Conservation (phyloP, 2,888 invertebrate species). For the Pseudanteris insignis region DNA sequence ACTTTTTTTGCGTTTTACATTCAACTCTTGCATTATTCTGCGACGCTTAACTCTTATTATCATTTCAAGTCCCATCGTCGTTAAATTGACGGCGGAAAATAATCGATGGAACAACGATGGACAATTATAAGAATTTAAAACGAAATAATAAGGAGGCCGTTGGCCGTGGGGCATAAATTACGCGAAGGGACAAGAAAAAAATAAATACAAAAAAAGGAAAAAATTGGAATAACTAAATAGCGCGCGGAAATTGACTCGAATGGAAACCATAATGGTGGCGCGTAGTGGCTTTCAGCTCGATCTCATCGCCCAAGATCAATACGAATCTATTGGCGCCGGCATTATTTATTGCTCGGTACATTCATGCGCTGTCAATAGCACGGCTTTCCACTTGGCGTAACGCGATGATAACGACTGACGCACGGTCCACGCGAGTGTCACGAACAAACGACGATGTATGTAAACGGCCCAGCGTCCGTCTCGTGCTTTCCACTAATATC, state of each 20-base stretch:
- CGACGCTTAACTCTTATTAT: neutral
- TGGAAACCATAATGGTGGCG: slow-evolving; percentile 40
- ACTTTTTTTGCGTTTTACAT: no score
- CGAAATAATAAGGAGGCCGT: no score
- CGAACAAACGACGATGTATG: slow-evolving; percentile 28
- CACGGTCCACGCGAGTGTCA: slow-evolving; percentile 43
- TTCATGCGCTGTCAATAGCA: slow-evolving; percentile 63
- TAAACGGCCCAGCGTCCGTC: slow-evolving; percentile 34
- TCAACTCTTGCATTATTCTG: neutral
- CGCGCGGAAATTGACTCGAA: slow-evolving; percentile 21
- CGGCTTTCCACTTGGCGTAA: slow-evolving; percentile 58
- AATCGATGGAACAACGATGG: no score
- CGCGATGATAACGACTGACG: slow-evolving; percentile 50
- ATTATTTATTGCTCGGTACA: slow-evolving; percentile 62
- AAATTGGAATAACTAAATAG: slow-evolving; percentile 21
- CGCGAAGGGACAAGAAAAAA: no score
- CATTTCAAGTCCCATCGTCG: neutral
- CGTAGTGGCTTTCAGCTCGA: slow-evolving; percentile 41
- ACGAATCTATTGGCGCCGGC: slow-evolving; percentile 33
- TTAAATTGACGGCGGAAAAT: no score
- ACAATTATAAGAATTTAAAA: no score
- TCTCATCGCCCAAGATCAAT: slow-evolving; percentile 35
- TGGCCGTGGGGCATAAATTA: no score
- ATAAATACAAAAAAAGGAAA: no score
- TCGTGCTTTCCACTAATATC: slow-evolving; percentile 35